Conservation (phyloP, 2,113 vertebrate species). For the Rhinolophus ferrumequinum region DNA sequence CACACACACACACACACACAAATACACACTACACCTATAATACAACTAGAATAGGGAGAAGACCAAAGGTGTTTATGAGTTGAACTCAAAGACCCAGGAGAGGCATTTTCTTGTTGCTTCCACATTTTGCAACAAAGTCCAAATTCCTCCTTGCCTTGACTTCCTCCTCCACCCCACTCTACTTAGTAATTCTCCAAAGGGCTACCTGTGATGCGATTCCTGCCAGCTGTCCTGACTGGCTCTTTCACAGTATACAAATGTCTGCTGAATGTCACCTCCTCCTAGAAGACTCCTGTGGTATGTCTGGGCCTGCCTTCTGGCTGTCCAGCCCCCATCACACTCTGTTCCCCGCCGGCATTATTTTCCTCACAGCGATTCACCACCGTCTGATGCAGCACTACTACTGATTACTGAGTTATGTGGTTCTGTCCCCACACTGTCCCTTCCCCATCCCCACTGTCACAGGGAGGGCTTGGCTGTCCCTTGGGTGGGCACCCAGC, state of each 20-base stretch:
- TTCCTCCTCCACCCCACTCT: background rate
- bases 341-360: background rate
- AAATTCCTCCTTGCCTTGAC: background rate
- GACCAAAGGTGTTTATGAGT: background rate
- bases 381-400: background rate
- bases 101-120: background rate
- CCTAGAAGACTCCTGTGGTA: background rate
- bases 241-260: background rate
- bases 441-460: rapidly evolving
- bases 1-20: background rate
- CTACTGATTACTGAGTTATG: background rate
- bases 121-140: background rate
- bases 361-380: rapidly evolving
- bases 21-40: background rate
- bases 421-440: background rate
- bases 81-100: background rate
- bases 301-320: too few species aligned
- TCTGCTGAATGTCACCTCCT: background rate
- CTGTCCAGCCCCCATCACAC: background rate
- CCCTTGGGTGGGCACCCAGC: rapidly evolving
- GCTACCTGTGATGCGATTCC: background rate
- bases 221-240: background rate
- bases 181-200: too few species aligned
- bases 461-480: too few species aligned
- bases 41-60: background rate